Percentiles rank a stretch among this genome's conserved stretches.
These are phyloP conservation scores for Tinea semifulvella DNA, from an alignment of 2,888 invertebrate genomes.

Conservation along the genomic window DNA sequence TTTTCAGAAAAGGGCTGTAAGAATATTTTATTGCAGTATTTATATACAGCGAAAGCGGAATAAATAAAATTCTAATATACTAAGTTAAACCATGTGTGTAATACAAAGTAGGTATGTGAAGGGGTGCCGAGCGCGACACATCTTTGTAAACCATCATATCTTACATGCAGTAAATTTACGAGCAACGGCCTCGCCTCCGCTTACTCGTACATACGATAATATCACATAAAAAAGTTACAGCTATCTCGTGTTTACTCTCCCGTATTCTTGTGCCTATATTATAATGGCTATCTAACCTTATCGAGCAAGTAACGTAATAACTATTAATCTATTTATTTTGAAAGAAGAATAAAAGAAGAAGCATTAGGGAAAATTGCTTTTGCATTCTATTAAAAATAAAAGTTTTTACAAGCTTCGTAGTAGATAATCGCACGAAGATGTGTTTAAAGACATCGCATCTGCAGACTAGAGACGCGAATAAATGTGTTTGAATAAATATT, in stretches of 20 bases:
- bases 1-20: too few relatives aligned
- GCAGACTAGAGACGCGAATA: slow-evolving; percentile 8
- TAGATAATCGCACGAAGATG: neutral
- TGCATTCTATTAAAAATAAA: too few relatives aligned
- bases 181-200: slow-evolving; percentile 12
- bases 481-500: slow-evolving; percentile 25
- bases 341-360: too few relatives aligned
- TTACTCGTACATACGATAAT: slow-evolving; percentile 15
- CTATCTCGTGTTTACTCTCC: slow-evolving; percentile 9
- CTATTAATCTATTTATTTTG: too few relatives aligned
- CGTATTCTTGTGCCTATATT: neutral
- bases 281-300: neutral
- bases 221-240: slow-evolving; percentile 16
- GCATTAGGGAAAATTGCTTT: too few relatives aligned
- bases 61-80: too few relatives aligned
- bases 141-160: slow-evolving; percentile 1
- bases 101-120: too few relatives aligned
- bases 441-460: slow-evolving; percentile 5
- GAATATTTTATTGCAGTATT: too few relatives aligned
- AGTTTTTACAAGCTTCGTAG: too few relatives aligned
- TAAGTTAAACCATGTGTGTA: too few relatives aligned
- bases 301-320: too few relatives aligned
- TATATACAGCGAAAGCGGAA: too few relatives aligned
- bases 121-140: neutral
- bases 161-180: slow-evolving; percentile 16